phyloP scores from a whole-genome alignment of 2,113 vertebrate species.

The Mirounga angustirostris region DNA sequence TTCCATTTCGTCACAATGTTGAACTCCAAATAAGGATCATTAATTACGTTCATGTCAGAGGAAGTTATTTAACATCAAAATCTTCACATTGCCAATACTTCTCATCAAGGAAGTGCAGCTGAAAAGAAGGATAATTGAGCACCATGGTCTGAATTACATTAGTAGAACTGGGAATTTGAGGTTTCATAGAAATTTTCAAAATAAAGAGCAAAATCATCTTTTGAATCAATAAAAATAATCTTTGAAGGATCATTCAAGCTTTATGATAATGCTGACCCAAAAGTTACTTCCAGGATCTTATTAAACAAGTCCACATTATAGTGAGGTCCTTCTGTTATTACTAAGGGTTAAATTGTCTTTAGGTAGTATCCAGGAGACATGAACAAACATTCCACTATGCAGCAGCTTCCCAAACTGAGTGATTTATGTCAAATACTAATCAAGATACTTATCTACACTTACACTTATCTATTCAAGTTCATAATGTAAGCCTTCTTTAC shows the following conservation, averaged over 20 bases:
- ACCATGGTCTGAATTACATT: background rate
- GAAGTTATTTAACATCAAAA: slow-evolving; percentile 59
- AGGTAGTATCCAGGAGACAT: background rate
- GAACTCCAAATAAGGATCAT: slow-evolving; percentile 66
- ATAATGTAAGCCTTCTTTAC: background rate
- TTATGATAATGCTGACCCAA: background rate
- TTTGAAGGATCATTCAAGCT: background rate
- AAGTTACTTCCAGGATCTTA: background rate
- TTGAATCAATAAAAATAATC: background rate
- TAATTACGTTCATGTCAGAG: slow-evolving; percentile 63
- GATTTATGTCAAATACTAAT: background rate
- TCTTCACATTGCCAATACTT: slow-evolving; percentile 5
- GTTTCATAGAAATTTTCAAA: slow-evolving; percentile 19
- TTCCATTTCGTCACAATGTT: slow-evolving; percentile 43
- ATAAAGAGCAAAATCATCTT: background rate
- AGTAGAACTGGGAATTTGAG: background rate
- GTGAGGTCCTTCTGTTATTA: background rate
- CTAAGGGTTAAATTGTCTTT: background rate
- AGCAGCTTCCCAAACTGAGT: background rate
- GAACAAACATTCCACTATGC: background rate
- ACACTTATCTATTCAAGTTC: background rate
- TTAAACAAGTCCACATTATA: background rate
- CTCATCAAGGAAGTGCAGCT: background rate
- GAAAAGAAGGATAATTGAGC: slow-evolving; percentile 39
- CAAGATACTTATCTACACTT: background rate